Evolutionary conservation across 2,888 invertebrate species (phyloP), one percentile per base, ranked within the genome.

Genomic region (Phlogophora meticulosa): DNA sequence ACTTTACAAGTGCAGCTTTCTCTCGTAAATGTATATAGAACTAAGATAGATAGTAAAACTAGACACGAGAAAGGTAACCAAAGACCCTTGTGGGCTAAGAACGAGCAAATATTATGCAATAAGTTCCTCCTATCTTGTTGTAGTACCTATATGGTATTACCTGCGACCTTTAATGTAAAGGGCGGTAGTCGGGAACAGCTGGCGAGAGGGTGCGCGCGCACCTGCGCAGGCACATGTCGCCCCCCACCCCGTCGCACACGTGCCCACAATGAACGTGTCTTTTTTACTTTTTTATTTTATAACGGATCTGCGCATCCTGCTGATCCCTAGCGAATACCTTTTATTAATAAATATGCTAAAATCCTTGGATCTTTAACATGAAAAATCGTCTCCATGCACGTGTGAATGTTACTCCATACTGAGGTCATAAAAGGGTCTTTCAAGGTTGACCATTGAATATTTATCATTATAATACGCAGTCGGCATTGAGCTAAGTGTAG

Each of bases 161-260:
- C 70, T 58, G 59, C 70, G 52, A 72, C 75, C 72, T 82, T 76
- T 76, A 63, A 52, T 46, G 60, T 56, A 72, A 79, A 75, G 69
- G 69, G 79, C 80, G 72, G 63, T 48, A 72, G 64, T 76, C 53
- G 60, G 60, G 72, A 81, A 80, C 85, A 85, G 85, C 83, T 83
- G 85, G 82, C 66, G 56, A 75, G 60, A 77, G 81, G 81, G 74
- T 83, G 85, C 63, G 64, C 55, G 70, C 76, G 72, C 82, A 87
- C 85, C 86, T 87, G 87, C 81, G 61, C 75, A 22, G 51, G 75
- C 87, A 85, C 82, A 86, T 86, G 85, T 81, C 74, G 66, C 69
- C 5, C 67, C 71, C 58, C 66, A 76, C 61, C 66, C 76, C 71
- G 76, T 52, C 76, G 70, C 71, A 79, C 82, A 73, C 78, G 82